Evolutionary conservation across 37 sponge, comb jelly and placozoan genomes (phyloP), one percentile per base, ranked within the genome.

Genomic region (Eunapius fragilis): DNA sequence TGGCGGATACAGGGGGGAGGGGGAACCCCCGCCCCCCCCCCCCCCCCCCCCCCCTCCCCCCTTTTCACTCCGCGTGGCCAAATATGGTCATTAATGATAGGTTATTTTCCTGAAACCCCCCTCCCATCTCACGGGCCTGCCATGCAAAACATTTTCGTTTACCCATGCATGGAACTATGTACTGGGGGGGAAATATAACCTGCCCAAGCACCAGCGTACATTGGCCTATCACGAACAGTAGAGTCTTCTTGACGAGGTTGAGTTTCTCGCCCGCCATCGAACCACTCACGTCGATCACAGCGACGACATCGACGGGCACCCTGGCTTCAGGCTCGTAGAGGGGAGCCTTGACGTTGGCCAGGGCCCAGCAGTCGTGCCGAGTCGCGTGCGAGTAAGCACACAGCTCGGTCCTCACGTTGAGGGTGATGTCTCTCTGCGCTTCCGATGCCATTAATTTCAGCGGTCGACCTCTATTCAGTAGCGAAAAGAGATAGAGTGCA

Each of bases 271-370:
- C 95, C 14, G 71, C 19, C 97, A 97, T 97, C 36, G 95, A 94
- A 14, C 97, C 97, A 48, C 95, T 94, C 68, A 87, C 77, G 76
- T 97, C 97, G 31, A 97, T 93, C 2, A 97, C 97, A 14, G 97
- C 97, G 13, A 92, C 95, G 22, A 97, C 87, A 49, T 97, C 97
- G 58, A 97, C 86, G 2, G 93, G 78, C 23, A 91, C 80, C n/a
- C 97, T 81, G 0, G 88, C 34, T 25, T 79, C 82, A 0, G 93
- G 89, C 85, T 97, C 93, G 91, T 88, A 94, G 25, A 92, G 75
- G 17, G 97, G 97, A 3, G 97, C 97, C 28, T 80, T 78, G 68
- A 97, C 68, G 71, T 86, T 89, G 67, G 83, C 82, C 2, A 87
- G 77, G 1, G 89, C 94, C 97, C 97, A 96, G 68, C 94, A 86